Percentiles rank a stretch among this genome's conserved stretches.
Evolutionary conservation across 2,113 vertebrate genomes (phyloP).

Genomic region (Macroglossus sobrinus): DNA sequence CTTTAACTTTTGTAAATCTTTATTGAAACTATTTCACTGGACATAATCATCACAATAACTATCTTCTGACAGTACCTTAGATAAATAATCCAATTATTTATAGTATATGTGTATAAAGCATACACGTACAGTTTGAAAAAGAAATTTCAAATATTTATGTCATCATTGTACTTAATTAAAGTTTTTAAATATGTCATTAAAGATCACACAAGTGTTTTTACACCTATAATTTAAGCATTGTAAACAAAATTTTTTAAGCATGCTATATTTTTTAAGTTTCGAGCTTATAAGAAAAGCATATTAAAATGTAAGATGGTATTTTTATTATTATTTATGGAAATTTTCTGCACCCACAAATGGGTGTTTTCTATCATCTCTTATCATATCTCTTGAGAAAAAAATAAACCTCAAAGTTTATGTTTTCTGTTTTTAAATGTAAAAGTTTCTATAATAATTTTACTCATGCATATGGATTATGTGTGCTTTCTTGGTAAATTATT

Average conservation of each 20-base stretch:
- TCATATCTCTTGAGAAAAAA: conserved; percentile 10
- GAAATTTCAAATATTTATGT: neutral
- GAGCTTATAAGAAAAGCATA: neutral
- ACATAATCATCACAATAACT: neutral
- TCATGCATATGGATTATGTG: conserved; percentile 35
- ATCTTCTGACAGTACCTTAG: neutral
- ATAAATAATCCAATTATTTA: neutral
- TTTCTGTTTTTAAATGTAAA: conserved; percentile 38
- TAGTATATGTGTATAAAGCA: neutral
- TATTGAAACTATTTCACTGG: neutral
- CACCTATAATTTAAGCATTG: neutral
- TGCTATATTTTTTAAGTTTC: neutral
- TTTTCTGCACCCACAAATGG: conserved; percentile 31
- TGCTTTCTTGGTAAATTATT: conserved; percentile 41
- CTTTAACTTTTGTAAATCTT: neutral
- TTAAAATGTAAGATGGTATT: conserved; percentile 33
- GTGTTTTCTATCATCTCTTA: conserved; percentile 39
- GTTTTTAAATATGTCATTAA: neutral
- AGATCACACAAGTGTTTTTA: neutral
- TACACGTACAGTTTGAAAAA: neutral
- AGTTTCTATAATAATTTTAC: neutral
- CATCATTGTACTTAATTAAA: neutral
- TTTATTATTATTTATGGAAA: conserved; percentile 43
- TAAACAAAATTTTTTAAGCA: neutral
- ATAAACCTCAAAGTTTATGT: conserved; percentile 32